Conservation (phyloP, 1,140 invertebrate genomes). For the Mercenaria mercenaria region DNA sequence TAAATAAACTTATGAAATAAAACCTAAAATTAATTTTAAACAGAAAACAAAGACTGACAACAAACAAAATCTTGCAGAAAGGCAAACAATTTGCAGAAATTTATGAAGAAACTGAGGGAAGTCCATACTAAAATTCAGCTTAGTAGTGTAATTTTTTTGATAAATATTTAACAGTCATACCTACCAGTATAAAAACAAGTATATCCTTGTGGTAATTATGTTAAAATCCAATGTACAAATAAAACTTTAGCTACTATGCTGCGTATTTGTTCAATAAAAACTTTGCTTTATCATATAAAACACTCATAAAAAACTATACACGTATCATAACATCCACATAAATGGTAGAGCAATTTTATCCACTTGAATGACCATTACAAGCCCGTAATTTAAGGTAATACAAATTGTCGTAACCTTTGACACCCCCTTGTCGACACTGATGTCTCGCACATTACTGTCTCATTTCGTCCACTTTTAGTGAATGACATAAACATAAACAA, state of each 20-base stretch:
- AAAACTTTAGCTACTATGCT: background rate
- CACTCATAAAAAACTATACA: background rate
- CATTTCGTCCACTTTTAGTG: background rate
- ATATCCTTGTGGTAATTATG: background rate
- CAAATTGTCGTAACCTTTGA: conserved; percentile 4
- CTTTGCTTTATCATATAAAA: background rate
- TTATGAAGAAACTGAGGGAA: too few relatives aligned
- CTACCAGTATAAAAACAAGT: background rate
- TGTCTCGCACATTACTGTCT: background rate
- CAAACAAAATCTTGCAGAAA: too few relatives aligned
- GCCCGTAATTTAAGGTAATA: background rate
- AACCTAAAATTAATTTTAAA: too few relatives aligned
- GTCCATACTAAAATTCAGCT: too few relatives aligned
- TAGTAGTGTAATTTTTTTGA: too few relatives aligned
- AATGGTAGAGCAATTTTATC: conserved; percentile 6
- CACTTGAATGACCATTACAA: conserved; percentile 12
- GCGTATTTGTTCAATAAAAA: background rate
- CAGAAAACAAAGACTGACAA: too few relatives aligned
- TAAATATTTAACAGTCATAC: background rate
- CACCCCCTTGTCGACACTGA: background rate
- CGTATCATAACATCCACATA: conserved; percentile 8
- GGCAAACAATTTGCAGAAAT: too few relatives aligned
- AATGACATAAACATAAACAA: conserved; percentile 9
- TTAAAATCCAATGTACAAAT: background rate
- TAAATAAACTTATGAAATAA: too few relatives aligned